Percentiles rank a stretch among this genome's conserved stretches.
Evolutionary conservation across 2,113 vertebrate species (phyloP).

Genomic region (Albula goreensis): DNA sequence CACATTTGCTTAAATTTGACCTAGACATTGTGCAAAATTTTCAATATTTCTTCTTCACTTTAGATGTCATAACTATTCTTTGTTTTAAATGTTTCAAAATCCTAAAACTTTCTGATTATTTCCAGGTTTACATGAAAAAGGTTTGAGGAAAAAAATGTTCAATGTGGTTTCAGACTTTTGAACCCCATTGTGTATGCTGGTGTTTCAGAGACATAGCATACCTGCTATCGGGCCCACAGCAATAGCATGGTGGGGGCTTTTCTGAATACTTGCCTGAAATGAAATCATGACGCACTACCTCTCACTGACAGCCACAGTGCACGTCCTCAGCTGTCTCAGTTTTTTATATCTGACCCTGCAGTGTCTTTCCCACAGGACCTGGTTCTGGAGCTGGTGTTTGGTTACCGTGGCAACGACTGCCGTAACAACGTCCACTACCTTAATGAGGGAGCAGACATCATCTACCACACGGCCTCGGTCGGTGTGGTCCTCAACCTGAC

Average conservation of each 20-base stretch:
- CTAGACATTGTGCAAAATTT: too few relatives aligned
- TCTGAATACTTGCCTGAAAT: background rate
- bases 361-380: conserved; percentile 79
- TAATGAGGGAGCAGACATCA: conserved; percentile 94
- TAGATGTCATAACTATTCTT: too few relatives aligned
- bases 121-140: too few relatives aligned
- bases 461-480: conserved; percentile 94
- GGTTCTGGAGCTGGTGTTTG: conserved; percentile 93
- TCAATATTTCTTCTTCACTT: too few relatives aligned
- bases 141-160: too few relatives aligned
- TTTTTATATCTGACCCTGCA: conserved; percentile 28
- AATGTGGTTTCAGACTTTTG: too few relatives aligned
- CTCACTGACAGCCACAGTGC: background rate
- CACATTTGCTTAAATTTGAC: too few relatives aligned
- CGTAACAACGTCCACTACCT: conserved; percentile 98
- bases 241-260: background rate
- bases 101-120: too few relatives aligned
- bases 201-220: background rate
- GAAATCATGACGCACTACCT: background rate
- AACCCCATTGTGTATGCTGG: background rate
- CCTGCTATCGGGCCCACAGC: background rate
- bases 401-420: conserved; percentile 96
- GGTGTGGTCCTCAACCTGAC: conserved; percentile 92
- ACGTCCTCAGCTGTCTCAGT: background rate
- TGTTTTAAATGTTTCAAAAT: too few relatives aligned